Evolutionary conservation across 92 coral and sea anemone species (phyloP).

Genomic region (Siderastrea siderea): DNA sequence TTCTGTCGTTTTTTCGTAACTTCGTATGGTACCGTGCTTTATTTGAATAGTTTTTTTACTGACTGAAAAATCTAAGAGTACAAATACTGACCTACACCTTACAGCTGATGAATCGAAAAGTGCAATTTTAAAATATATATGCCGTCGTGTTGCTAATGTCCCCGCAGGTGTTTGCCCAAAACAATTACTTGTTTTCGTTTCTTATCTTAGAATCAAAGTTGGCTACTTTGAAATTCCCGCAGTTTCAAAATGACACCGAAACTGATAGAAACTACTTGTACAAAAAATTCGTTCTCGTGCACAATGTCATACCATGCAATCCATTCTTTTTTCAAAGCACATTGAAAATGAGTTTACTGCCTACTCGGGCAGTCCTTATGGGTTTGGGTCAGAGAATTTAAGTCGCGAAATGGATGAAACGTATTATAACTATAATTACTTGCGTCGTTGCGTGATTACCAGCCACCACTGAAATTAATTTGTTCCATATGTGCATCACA

Average conservation of each 20-base stretch:
- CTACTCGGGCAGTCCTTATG: no score
- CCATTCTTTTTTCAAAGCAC: no score
- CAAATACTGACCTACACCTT: not conserved
- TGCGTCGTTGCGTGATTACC: no score
- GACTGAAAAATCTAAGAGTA: not conserved
- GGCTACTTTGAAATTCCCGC: not conserved
- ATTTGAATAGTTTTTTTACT: not conserved
- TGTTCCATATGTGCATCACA: no score
- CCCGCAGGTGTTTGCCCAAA: not conserved
- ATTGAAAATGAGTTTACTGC: no score
- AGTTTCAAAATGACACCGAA: slow-evolving; percentile 10
- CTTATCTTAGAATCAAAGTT: slow-evolving; percentile 5
- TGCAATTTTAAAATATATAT: not conserved
- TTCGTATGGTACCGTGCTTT: not conserved
- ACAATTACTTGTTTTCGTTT: not conserved
- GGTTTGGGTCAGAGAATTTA: no score
- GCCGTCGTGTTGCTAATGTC: not conserved
- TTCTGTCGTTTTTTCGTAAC: slow-evolving; percentile 6
- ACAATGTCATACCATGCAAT: no score
- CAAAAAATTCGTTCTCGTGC: no score
- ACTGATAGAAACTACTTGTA: not conserved
- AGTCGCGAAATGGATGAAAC: no score
- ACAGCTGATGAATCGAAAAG: not conserved
- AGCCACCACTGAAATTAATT: no score
- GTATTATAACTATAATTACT: no score